phyloP scores from a whole-genome alignment of 2,888 invertebrate species.

The Morpho achilles region DNA sequence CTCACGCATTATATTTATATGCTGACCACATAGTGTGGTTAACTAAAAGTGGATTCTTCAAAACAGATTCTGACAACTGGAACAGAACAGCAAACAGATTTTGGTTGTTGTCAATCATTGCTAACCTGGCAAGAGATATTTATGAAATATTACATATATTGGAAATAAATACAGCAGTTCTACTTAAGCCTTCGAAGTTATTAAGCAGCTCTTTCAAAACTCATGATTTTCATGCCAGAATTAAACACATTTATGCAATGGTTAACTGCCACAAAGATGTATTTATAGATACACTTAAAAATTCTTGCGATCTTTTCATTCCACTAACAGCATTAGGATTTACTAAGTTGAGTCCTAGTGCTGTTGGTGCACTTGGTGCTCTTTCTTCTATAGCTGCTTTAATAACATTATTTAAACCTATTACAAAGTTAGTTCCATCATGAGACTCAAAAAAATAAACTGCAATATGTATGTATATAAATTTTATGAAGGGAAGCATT shows the following conservation, averaged over 20 bases:
- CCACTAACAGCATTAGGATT: conserved; percentile 90
- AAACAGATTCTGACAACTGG: conserved; percentile 88
- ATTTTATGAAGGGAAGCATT: too few species aligned
- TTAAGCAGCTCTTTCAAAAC: conserved; percentile 46
- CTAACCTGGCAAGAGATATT: conserved; percentile 90
- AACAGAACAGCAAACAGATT: conserved; percentile 86
- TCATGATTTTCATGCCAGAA: conserved; percentile 41
- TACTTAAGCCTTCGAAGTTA: conserved; percentile 63
- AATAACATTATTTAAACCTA: conserved; percentile 86
- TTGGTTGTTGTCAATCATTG: conserved; percentile 90
- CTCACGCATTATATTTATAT: conserved; percentile 87
- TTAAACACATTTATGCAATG: conserved; percentile 50
- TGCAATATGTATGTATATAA: too few species aligned
- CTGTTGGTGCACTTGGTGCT: conserved; percentile 88
- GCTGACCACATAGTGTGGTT: conserved; percentile 94
- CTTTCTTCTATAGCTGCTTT: conserved; percentile 90
- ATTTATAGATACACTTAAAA: conserved; percentile 90
- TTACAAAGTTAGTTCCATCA: conserved; percentile 84
- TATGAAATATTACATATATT: conserved; percentile 87
- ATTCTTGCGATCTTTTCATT: conserved; percentile 92
- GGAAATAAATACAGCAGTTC: conserved; percentile 62
- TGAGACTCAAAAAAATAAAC: conserved; percentile 5
- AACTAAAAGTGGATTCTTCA: conserved; percentile 84
- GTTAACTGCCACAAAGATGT: conserved; percentile 80
- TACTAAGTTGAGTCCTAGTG: conserved; percentile 86